Evolutionary conservation across 2,113 vertebrate genomes (phyloP).

Genomic region (Dromas ardeola): DNA sequence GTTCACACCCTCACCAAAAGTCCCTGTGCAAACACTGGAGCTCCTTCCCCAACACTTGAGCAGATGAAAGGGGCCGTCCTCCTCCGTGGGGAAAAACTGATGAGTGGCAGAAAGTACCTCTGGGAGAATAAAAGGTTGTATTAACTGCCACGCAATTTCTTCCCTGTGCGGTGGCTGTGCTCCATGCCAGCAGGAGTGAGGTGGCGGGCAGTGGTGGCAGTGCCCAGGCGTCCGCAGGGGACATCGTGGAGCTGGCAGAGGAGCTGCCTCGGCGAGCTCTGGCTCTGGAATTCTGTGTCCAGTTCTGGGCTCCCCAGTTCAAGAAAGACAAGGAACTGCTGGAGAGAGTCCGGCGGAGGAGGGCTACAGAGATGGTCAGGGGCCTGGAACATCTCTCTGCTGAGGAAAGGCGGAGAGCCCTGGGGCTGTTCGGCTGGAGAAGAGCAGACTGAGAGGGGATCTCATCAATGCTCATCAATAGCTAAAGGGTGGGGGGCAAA

Average conservation of each 20-base stretch:
- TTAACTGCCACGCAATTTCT: neutral
- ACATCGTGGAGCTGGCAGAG: fast-evolving
- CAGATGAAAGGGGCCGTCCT: fast-evolving
- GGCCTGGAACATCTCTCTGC: neutral
- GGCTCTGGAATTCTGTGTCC: neutral
- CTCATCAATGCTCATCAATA: neutral
- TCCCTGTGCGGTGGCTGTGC: fast-evolving
- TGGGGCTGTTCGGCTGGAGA: neutral
- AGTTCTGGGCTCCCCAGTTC: neutral
- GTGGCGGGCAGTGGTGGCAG: neutral
- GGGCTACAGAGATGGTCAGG: neutral
- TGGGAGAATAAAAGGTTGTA: neutral
- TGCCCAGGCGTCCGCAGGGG: fast-evolving
- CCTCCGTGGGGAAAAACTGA: neutral
- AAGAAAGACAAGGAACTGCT: neutral
- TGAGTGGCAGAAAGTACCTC: neutral
- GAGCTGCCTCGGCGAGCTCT: neutral
- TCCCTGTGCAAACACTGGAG: fast-evolving
- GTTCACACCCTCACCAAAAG: neutral
- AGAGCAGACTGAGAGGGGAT: neutral
- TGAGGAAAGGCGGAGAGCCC: neutral
- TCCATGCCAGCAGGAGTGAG: neutral
- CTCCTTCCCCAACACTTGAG: neutral
- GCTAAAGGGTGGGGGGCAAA: neutral
- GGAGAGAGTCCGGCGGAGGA: neutral